Base-by-base conservation (phyloP, 2,888 invertebrate species). In the Pomacea canaliculata region DNA sequence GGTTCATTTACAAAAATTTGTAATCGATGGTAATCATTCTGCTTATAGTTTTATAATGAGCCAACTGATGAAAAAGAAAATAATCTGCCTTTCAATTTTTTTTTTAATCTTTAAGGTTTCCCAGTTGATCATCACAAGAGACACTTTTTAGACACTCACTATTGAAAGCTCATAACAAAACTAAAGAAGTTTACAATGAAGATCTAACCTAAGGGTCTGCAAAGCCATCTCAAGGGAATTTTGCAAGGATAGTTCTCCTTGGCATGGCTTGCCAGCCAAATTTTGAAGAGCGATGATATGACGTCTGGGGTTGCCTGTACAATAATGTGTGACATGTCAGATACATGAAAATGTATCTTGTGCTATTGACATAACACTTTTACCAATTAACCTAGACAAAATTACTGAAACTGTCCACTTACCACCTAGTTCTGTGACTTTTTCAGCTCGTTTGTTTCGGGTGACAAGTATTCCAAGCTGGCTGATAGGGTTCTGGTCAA, bases 401-500 rank as follows among this genome's bases (percentile, higher is more conserved):
- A 63, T 63, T 2, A 16, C 63, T 63, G 27, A 63, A 18, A 63
- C n/a, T 18, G 9, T 10, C 48, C 9, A 71, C 90, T 95, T 96
- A 84, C 98, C 98, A 79, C 96, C 95, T 62, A 99, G 92, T 83
- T 98, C 97, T 68, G 96, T 95, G 8, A 98, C 92, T 91, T 95
- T 96, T 88, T 99, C 98, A 1, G 98, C 97, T 83, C 97, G 93
- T 91, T 99, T 99, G 89, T 97, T 97, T 87, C 95, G 95, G 88
- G 97, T 95, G 16, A 94, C 93, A 81, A 99, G 95, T 62, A 99
- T 92, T 48, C 99, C 99, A 82, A 99, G 92, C 91, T 99, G 99
- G 89, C 98, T 98, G 74, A 99, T 95, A 16, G 99, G 99, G 92
- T 99, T 99, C 91, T 98, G 97, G 91, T 99, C 98, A 91, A 99